These are phyloP conservation scores for Oryzias sinensis DNA, from an alignment of 2,797 vertebrate species.

Conservation along the genomic window DNA sequence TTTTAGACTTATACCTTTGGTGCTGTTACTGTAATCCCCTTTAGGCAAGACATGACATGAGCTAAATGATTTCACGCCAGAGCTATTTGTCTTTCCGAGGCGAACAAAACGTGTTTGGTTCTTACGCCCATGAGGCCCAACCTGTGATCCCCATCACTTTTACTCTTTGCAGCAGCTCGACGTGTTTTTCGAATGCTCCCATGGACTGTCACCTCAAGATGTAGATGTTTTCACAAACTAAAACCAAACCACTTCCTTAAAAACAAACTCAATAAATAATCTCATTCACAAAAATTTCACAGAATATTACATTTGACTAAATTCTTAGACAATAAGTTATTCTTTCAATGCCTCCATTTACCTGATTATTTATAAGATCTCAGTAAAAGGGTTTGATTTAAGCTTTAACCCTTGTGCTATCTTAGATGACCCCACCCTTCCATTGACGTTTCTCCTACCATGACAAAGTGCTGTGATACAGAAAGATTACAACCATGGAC, in stretches of 20 bases:
- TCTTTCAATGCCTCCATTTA: not conserved
- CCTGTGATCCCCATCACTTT: constrained; percentile 21
- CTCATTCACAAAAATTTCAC: too few relatives aligned
- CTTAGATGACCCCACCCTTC: too few relatives aligned
- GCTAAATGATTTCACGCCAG: constrained; percentile 72
- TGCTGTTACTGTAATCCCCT: constrained; percentile 65
- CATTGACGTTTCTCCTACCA: too few relatives aligned
- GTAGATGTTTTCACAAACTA: not conserved
- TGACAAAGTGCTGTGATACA: too few relatives aligned
- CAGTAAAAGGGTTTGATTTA: too few relatives aligned
- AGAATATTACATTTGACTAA: too few relatives aligned
- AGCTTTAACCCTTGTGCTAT: too few relatives aligned
- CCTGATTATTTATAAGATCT: not conserved
- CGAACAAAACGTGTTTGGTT: constrained; percentile 14
- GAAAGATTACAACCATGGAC: too few relatives aligned
- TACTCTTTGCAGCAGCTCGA: constrained; percentile 9
- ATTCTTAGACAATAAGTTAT: too few relatives aligned
- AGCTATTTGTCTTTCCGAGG: constrained; percentile 65
- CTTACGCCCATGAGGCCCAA: constrained; percentile 1
- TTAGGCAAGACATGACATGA: constrained; percentile 70
- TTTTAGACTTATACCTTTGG: constrained; percentile 53
- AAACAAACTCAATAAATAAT: too few relatives aligned
- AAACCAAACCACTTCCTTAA: not conserved
- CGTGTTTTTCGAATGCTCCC: constrained; percentile 2
- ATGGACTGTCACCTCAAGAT: constrained; percentile 9